Percentiles rank a stretch among this genome's conserved stretches.
Conservation (phyloP, 2,113 vertebrate genomes). For the Solea solea region DNA sequence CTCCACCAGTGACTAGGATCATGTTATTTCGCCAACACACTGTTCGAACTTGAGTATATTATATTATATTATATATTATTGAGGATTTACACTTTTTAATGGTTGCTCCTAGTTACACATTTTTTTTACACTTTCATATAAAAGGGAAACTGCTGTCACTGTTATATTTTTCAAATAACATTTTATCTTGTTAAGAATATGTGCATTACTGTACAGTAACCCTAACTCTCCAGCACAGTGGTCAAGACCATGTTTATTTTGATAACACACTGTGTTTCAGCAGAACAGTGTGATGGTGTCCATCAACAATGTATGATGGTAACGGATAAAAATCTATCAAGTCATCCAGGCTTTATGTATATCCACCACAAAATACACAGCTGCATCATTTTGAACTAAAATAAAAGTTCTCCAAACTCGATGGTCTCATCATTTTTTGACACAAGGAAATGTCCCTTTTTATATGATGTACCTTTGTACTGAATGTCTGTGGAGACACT, state of each 20-base stretch:
- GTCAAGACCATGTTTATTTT: too few species aligned
- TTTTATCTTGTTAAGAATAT: too few species aligned
- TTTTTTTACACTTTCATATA: too few species aligned
- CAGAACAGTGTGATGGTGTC: constrained; percentile 37
- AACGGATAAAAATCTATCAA: constrained; percentile 29
- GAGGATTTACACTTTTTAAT: too few species aligned
- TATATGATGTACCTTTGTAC: constrained; percentile 48
- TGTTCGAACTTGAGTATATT: too few species aligned
- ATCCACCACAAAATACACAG: constrained; percentile 48
- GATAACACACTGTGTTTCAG: constrained; percentile 53
- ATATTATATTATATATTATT: too few species aligned
- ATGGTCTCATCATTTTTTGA: constrained; percentile 32
- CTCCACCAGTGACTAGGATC: neutral
- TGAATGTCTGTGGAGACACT: constrained; percentile 37
- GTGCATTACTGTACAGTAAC: too few species aligned
- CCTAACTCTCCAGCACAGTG: too few species aligned
- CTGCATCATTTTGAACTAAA: constrained; percentile 42
- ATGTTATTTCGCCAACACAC: too few species aligned
- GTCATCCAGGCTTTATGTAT: constrained; percentile 13
- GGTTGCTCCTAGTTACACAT: too few species aligned
- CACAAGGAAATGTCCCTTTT: constrained; percentile 53
- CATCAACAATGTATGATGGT: constrained; percentile 50
- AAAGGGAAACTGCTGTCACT: too few species aligned
- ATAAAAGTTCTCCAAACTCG: constrained; percentile 57
- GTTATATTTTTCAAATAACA: too few species aligned